Conservation (phyloP, 2,797 vertebrate genomes). For the Epinephelus coioides region DNA sequence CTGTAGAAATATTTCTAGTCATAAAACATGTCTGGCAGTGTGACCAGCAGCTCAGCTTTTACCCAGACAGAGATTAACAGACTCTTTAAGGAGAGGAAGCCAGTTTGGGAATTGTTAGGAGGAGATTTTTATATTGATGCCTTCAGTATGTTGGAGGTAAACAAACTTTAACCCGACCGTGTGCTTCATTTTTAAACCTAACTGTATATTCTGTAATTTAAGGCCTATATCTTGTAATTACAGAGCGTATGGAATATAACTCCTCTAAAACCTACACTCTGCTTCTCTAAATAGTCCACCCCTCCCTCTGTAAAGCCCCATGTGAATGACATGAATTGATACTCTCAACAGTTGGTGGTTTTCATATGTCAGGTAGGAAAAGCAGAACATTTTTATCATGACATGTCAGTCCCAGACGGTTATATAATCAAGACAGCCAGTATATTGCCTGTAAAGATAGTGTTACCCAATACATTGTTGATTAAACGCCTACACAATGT, state of each 20-base stretch:
- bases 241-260: constrained; percentile 53
- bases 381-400: constrained; percentile 54
- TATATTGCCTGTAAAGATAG: constrained; percentile 73
- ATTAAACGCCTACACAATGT: constrained; percentile 43
- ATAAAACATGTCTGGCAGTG: constrained; percentile 26
- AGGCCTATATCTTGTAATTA: constrained; percentile 71
- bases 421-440: constrained; percentile 72
- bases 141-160: constrained; percentile 23
- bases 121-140: constrained; percentile 13
- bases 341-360: constrained; percentile 56
- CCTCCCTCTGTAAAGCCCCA: constrained; percentile 61
- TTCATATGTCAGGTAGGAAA: constrained; percentile 54
- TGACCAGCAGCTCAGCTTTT: constrained; percentile 11
- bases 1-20: constrained; percentile 16
- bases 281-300: constrained; percentile 63
- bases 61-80: constrained; percentile 4
- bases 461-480: constrained; percentile 62
- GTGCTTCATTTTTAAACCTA: constrained; percentile 52
- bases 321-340: constrained; percentile 57
- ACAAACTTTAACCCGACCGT: constrained; percentile 16
- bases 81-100: neutral
- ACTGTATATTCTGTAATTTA: constrained; percentile 70
- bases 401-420: constrained; percentile 60
- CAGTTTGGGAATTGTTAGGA: neutral
- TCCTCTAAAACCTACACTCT: constrained; percentile 57